Conservation (phyloP, 2,888 invertebrate genomes). For the Xestoiulus laeticollis region DNA sequence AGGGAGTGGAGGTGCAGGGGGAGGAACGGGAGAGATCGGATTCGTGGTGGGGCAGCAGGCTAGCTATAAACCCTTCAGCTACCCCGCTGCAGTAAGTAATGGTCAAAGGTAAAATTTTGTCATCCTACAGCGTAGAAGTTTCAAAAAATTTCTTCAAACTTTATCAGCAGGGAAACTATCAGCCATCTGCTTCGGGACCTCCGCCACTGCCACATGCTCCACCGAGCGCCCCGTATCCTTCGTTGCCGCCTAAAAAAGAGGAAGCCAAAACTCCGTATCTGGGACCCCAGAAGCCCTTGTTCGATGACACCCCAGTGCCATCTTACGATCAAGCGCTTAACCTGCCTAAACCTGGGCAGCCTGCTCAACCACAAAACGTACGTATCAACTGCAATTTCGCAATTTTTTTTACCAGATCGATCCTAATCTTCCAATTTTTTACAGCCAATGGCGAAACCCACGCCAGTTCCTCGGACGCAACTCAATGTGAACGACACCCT, state of each 20-base stretch:
- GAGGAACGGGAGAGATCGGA: conserved; percentile 49
- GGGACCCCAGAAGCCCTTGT: conserved; percentile 51
- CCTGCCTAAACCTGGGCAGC: conserved; percentile 55
- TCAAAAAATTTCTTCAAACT: too few relatives aligned
- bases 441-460: conserved; percentile 55
- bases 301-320: conserved; percentile 56
- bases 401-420: conserved; percentile 1
- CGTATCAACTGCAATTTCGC: neutral
- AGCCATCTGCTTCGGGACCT: neutral
- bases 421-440: too few relatives aligned
- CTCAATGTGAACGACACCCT: conserved; percentile 62
- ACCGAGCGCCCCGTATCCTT: conserved; percentile 57
- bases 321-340: conserved; percentile 57
- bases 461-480: conserved; percentile 56
- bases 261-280: conserved; percentile 56
- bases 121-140: too few relatives aligned
- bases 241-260: conserved; percentile 34
- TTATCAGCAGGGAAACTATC: neutral
- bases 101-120: too few relatives aligned
- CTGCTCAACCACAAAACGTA: neutral
- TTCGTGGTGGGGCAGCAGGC: conserved; percentile 47
- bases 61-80: conserved; percentile 64
- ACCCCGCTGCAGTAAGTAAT: conserved; percentile 67
- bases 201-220: conserved; percentile 58
- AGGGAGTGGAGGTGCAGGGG: conserved; percentile 58